Conservation (phyloP, 1,140 invertebrate genomes). For the Vanessa atalanta region DNA sequence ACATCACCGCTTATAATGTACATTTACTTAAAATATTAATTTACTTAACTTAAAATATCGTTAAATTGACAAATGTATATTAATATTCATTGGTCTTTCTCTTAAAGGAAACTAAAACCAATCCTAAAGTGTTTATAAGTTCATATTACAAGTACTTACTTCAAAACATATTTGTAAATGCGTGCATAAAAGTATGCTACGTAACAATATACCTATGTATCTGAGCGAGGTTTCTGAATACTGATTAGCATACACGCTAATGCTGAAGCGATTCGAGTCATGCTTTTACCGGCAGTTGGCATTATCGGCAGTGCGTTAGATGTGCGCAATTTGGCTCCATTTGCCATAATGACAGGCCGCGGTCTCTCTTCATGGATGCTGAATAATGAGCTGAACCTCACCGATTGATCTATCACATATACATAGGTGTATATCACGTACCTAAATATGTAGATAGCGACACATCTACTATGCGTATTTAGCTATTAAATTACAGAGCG, state of each 20-base stretch:
- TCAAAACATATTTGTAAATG: background rate
- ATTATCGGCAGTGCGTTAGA: conserved; percentile 74
- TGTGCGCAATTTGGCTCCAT: conserved; percentile 78
- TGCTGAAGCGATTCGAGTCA: conserved; percentile 53
- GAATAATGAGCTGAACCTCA: conserved; percentile 69
- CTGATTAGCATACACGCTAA: conserved; percentile 58
- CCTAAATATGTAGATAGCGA: background rate
- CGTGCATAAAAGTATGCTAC: background rate
- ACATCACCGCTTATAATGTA: no score
- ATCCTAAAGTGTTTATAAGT: no score
- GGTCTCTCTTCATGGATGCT: conserved; percentile 61
- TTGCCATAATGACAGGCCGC: conserved; percentile 78
- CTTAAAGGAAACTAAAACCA: no score
- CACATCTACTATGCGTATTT: background rate
- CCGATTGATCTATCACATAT: conserved; percentile 56
- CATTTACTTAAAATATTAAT: no score
- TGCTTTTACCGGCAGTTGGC: conserved; percentile 62
- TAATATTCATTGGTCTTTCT: no score
- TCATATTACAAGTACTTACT: no score
- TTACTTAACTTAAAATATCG: no score
- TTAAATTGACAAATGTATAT: no score
- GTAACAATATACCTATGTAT: background rate
- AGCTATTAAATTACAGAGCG: no score
- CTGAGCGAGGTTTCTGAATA: conserved; percentile 36
- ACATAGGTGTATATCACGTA: background rate